Evolutionary conservation across 2,113 vertebrate species (phyloP), one percentile per base, ranked within the genome.

Genomic region (Anarhynchus alexandrinus): DNA sequence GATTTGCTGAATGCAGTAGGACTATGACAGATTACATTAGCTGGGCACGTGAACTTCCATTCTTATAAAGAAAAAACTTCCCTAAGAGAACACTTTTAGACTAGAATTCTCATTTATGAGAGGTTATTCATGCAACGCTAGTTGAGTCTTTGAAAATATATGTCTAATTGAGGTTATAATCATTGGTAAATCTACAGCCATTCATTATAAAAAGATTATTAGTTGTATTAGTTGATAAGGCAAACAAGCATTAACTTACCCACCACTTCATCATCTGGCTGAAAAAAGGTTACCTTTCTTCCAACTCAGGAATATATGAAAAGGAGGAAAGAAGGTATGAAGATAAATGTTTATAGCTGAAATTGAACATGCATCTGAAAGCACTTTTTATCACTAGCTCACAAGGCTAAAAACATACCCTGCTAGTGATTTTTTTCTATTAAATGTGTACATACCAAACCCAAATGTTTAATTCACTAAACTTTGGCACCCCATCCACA

Each of bases 221-320:
- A 45, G 18, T 40, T 45, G 40, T 47, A 25, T 59, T 66, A 86
- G 65, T 2, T 65, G 51, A 38, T 49, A 42, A 90, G 27, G n/a
- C 16, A 94, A 86, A 77, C 40, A 55, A 59, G 62, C 13, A 40
- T 30, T 59, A 77, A 97, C 99, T 98, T 98, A 99, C 99, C 99
- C 15, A 99, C 99, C 74, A 99, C 99, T 96, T 99, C 99, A 95
- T 99, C 99, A 54, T 99, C 98, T 6, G 98, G 98, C 91, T 99
- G 99, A 97, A 99, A 99, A 96, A 99, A 99, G 17, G 99, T 98
- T 12, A 99, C 99, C 36, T 99, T 99, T 70, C 97, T 97, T 77
- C 99, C 99, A 97, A 99, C 99, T 99, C 90, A 58, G 2, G 14
- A 82, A 78, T 29, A 65, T 15, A 73, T 10, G 52, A 49, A 91